Base-by-base conservation (phyloP, 2,797 vertebrate genomes). In the Menidia menidia region DNA sequence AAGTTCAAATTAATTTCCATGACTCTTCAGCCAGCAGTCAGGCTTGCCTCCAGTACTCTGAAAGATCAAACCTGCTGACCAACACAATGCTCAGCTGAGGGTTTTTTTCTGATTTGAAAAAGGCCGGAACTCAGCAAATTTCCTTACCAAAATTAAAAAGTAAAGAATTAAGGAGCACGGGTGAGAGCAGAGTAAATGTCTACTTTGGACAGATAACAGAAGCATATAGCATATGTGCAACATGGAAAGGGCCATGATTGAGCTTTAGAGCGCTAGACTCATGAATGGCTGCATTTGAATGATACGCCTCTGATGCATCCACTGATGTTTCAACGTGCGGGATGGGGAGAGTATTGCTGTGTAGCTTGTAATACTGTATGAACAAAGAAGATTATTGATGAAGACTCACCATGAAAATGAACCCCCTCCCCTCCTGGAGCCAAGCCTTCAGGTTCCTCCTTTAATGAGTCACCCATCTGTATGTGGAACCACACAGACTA, bases 381-480 rank as follows among this genome's bases (percentile, higher is more conserved):
- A 10, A 39, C 6, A 2, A 39, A 39, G 35, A 39, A 39, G 7
- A 7, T 7, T 53, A 25, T n/a, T n/a, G 31, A 51, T 44, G 12
- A 14, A 39, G 18, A 60, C 16, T 41, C 5, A 16, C 56, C 14
- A 30, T 19, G 10, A 1, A 5, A 15, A 15, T 16, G 52, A 15
- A 18, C 15, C 3, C 14, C 53, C 45, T 13, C 14, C 16, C 47
- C 7, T 50, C 1, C 3, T 8, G 58, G 4, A 6, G 68, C 57
- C 39, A 44, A 64, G 47, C 35, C 25, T 57, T 58, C 39, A 64
- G 39, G 10, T 52, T 62, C 25, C 52, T 52, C 52, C 44, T 52
- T 42, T 63, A 57, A 57, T 62, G 48, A 43, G 39, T 43, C 30
- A 44, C 45, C 60, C 61, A 35, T 71, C 60, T 71, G 45, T 25